Conservation (phyloP, 2,888 invertebrate species). For the Lasioglossum figueresi region DNA sequence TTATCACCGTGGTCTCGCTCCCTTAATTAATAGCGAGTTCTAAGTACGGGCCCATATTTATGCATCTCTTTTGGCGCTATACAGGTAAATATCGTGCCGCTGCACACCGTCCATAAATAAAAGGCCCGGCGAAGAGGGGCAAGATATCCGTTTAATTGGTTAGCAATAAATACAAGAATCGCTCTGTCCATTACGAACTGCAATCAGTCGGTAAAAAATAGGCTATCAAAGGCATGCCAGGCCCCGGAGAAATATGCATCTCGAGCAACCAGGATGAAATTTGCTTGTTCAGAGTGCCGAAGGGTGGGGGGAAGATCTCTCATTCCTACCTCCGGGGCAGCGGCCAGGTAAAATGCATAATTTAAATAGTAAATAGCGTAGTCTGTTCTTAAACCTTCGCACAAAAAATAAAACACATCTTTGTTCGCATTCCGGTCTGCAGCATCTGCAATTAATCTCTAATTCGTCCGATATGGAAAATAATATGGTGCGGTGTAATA, state of each 20-base stretch:
- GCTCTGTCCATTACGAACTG: neutral
- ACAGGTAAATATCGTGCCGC: neutral
- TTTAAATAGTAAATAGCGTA: constrained; percentile 9
- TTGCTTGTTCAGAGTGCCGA: neutral
- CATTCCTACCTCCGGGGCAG: neutral
- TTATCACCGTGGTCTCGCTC: neutral
- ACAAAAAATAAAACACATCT: neutral
- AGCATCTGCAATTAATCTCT: neutral
- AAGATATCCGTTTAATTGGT: constrained; percentile 32
- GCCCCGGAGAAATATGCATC: constrained; percentile 8
- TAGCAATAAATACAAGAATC: constrained; percentile 27
- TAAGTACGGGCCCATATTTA: neutral
- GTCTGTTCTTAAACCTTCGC: neutral
- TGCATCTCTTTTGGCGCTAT: constrained; percentile 11
- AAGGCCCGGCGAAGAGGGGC: constrained; percentile 8
- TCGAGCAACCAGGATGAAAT: constrained; percentile 7
- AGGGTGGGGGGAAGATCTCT: neutral
- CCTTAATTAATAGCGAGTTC: constrained; percentile 30
- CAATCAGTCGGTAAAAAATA: constrained; percentile 20
- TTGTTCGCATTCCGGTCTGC: neutral
- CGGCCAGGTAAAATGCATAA: neutral
- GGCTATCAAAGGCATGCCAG: constrained; percentile 7
- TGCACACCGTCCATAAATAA: constrained; percentile 33
- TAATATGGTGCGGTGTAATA: neutral
- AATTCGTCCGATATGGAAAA: neutral